Evolutionary conservation across 2,888 invertebrate species (phyloP).

Genomic region (Crocallis elinguaria): DNA sequence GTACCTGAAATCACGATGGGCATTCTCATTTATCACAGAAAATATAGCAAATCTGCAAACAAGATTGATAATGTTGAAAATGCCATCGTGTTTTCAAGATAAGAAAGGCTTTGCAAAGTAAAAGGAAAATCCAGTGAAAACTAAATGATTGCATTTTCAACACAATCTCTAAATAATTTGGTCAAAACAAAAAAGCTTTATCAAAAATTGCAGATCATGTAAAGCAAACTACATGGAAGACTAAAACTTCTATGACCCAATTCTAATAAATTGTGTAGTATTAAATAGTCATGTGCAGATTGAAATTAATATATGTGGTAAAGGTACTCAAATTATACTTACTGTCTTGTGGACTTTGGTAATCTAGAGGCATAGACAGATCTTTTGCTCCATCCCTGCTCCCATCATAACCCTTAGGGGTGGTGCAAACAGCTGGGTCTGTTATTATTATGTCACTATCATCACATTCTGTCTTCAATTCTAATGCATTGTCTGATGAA

Average conservation of each 20-base stretch:
- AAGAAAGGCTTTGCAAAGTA: constrained; percentile 71
- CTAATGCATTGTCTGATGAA: constrained; percentile 55
- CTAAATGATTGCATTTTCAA: constrained; percentile 83
- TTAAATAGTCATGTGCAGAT: neutral
- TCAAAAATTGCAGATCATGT: constrained; percentile 2
- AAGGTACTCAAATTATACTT: constrained; percentile 50
- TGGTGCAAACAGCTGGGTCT: constrained; percentile 73
- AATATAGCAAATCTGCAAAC: constrained; percentile 40
- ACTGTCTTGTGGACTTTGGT: constrained; percentile 79
- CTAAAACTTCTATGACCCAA: neutral
- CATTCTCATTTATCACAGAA: constrained; percentile 72
- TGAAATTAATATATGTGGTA: neutral
- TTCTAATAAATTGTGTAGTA: neutral
- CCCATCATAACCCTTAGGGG: constrained; percentile 67
- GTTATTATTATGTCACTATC: constrained; percentile 77
- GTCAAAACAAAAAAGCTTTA: constrained; percentile 16
- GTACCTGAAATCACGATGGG: constrained; percentile 85
- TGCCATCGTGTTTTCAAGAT: constrained; percentile 83
- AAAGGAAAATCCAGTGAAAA: constrained; percentile 69
- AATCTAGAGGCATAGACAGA: constrained; percentile 61
- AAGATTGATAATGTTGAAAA: constrained; percentile 76
- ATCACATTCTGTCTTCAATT: constrained; percentile 79
- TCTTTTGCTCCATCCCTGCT: constrained; percentile 67
- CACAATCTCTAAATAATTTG: constrained; percentile 64
- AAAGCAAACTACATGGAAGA: neutral